Base-by-base conservation (phyloP, 2,888 invertebrate species). In the Plemyria rubiginata region DNA sequence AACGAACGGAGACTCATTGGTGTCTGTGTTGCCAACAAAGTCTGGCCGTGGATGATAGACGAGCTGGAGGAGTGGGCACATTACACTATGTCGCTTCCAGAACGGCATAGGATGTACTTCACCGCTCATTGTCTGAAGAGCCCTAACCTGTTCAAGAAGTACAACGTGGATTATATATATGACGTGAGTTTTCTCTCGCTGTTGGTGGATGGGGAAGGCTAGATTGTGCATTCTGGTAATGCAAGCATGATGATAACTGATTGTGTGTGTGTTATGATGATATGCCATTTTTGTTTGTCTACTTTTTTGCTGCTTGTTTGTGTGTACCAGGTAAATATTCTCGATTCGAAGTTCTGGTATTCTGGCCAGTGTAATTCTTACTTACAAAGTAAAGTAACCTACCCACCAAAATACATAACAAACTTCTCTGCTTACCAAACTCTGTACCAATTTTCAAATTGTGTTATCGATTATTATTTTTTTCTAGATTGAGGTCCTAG, bases 41-140 rank as follows among this genome's bases (percentile, higher is more conserved):
- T 88, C 0, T 89, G 82, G 67, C 92, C 93, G 0, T 94, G 94
- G 94, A 91, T 89, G 73, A 84, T 92, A 0, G 83, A 87, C 28
- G 85, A 93, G 76, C 81, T 89, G 0, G 93, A 94, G 60, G 91
- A 93, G 64, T 89, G 94, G 83, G 94, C 94, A 0, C 93, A 93
- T 66, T 80, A 74, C 64, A 86, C 94, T 0, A 49, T 69, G 0
- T 82, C 85, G 9, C 75, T 62, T 2, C 86, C 93, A 0, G 90
- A 93, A 59, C 80, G 85, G 36, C 72, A 91, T 58, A 76, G 93
- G 22, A 87, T 93, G 78, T 90, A 92, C 71, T 94, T 94, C 78
- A 79, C 77, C 41, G 94, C 94, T 0, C 93, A 94, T 67, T 82
- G 93, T 57, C 80, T 92, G 62, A 81, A 86, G 67, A 84, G 81